These are phyloP conservation scores for Neosilurus mollespiculum DNA, from an alignment of 2,797 vertebrate species.

Conservation along the genomic window DNA sequence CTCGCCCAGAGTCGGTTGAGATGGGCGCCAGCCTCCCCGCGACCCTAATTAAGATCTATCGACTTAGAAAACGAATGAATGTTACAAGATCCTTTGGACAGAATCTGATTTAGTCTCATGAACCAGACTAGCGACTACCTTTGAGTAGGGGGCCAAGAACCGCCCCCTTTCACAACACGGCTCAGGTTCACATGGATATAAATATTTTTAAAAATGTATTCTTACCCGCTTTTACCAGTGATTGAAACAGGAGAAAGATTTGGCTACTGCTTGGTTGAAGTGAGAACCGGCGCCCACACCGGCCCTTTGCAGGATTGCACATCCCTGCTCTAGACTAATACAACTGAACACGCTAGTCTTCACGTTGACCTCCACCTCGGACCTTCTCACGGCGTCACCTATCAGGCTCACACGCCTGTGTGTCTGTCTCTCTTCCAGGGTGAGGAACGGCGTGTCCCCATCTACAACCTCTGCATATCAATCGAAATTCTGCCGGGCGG, in stretches of 20 bases:
- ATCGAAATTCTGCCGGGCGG: background rate
- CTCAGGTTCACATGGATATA: background rate
- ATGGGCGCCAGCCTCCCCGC: no score
- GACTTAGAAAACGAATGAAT: no score
- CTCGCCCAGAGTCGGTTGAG: no score
- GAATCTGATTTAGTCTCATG: background rate
- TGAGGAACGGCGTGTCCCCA: slow-evolving; percentile 8
- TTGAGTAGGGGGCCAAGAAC: background rate
- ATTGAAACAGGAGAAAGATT: no score
- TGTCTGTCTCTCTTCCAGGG: slow-evolving; percentile 65
- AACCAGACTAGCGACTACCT: background rate
- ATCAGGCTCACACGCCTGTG: slow-evolving; percentile 57
- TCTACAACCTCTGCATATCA: slow-evolving; percentile 18
- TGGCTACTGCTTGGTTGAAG: no score
- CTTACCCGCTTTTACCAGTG: background rate
- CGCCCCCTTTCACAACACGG: background rate
- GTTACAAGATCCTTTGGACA: background rate
- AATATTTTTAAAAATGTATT: background rate
- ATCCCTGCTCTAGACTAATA: background rate
- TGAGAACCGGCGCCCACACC: no score
- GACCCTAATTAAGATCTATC: no score
- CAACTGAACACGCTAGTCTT: background rate
- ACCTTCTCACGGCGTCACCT: slow-evolving; percentile 52
- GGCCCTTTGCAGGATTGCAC: no score
- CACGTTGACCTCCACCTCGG: slow-evolving; percentile 60